A percentile compares a stretch with the other conserved stretches of the same genome.
These are phyloP conservation scores for Naja naja DNA, from an alignment of 2,113 vertebrate species.

Conservation along the genomic window DNA sequence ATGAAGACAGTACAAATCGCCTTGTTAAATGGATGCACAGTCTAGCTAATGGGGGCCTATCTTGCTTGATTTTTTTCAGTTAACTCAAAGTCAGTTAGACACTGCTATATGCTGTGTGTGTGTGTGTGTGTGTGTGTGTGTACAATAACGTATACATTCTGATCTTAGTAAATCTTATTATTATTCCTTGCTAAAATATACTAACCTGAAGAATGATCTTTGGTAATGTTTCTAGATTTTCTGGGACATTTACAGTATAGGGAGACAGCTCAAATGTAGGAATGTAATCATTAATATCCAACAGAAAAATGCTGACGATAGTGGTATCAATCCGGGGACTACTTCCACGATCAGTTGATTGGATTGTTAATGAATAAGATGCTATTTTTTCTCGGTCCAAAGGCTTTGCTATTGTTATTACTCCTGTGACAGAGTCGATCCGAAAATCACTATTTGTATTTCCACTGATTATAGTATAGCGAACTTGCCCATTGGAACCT, in stretches of 20 bases:
- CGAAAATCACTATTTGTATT: conserved; percentile 81
- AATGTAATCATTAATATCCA: conserved; percentile 88
- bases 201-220: conserved; percentile 88
- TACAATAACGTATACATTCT: background rate
- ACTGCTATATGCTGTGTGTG: background rate
- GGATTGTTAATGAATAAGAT: conserved; percentile 81
- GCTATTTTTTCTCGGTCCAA: conserved; percentile 83
- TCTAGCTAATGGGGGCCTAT: background rate
- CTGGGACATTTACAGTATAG: conserved; percentile 83
- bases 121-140: background rate
- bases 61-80: background rate
- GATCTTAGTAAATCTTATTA: background rate
- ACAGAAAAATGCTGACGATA: conserved; percentile 79
- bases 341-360: conserved; percentile 86
- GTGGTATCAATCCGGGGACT: conserved; percentile 80
- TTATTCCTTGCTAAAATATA: background rate
- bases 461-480: conserved; percentile 79
- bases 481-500: conserved; percentile 90
- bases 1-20: background rate
- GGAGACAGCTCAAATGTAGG: conserved; percentile 90
- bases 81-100: background rate
- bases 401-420: conserved; percentile 85
- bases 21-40: background rate
- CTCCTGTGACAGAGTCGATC: conserved; percentile 89
- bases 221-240: conserved; percentile 82